phyloP scores from a whole-genome alignment of 2,888 invertebrate species.

The Ceraclea dissimilis region DNA sequence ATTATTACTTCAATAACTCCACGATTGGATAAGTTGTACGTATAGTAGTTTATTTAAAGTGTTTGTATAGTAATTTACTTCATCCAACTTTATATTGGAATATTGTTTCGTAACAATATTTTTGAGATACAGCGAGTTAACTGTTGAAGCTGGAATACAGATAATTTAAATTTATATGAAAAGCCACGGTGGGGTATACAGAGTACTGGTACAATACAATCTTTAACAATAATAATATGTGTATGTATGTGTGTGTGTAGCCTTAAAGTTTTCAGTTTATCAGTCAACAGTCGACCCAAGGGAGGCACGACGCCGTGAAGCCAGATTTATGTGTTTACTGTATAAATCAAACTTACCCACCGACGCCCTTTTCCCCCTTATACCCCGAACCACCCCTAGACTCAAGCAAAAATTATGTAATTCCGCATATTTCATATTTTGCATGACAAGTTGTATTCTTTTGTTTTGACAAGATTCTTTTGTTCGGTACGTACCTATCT shows the following conservation, averaged over 20 bases:
- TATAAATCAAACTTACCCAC: slow-evolving; percentile 41
- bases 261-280: slow-evolving; percentile 17
- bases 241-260: not conserved
- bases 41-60: too few species aligned
- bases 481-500: slow-evolving; percentile 10
- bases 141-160: not conserved
- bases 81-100: too few species aligned
- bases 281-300: slow-evolving; percentile 16
- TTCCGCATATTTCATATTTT: slow-evolving; percentile 26
- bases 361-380: slow-evolving; percentile 5
- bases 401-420: slow-evolving; percentile 24
- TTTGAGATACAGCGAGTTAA: not conserved
- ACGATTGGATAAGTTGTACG: too few species aligned
- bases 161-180: slow-evolving; percentile 2
- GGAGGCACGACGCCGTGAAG: slow-evolving; percentile 26
- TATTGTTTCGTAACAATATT: too few species aligned
- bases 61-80: too few species aligned
- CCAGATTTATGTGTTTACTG: slow-evolving; percentile 53
- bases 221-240: too few species aligned
- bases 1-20: too few species aligned
- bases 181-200: not conserved
- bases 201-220: not conserved
- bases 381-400: slow-evolving; percentile 16
- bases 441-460: slow-evolving; percentile 26
- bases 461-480: slow-evolving; percentile 26